Evolutionary conservation across 2,113 vertebrate species (phyloP), one percentile per base, ranked within the genome.

Genomic region (Dasyornis broadbenti): DNA sequence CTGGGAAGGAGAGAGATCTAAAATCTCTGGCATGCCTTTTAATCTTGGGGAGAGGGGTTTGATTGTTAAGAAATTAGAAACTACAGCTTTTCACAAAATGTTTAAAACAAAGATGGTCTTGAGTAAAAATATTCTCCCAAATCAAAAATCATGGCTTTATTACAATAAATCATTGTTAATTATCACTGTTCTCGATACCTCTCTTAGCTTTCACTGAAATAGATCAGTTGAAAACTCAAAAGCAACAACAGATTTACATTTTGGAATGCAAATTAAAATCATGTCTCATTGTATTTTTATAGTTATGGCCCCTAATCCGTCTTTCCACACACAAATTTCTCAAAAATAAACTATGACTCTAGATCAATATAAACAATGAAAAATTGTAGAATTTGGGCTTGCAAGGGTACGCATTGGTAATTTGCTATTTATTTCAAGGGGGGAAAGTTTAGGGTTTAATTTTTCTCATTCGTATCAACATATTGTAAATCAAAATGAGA

Each of bases 11-110:
- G 27, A 90, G 10, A 23, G 20, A 45, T 5, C 27, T 39, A 72
- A 82, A 90, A 85, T 31, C 31, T 53, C 30, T 61, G 20, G 14
- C 40, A 23, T 33, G 7, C 21, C 12, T 95, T 82, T 45, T 28
- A 37, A 19, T 14, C 5, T 47, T 54, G 27, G 6, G n/a, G n/a
- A n/a, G n/a, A n/a, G n/a, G n/a, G 6, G 2, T 0, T 2, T 40
- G 42, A 68, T 9, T 64, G 3, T 30, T 40, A 54, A 49, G n/a
- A 52, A 65, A 86, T 13, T 69, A 35, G 61, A 85, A 85, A 59
- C 15, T 20, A 53, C 23, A 54, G 14, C 8, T 72, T 79, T 42
- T 49, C 45, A 76, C 15, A 60, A 78, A 68, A 60, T 9, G 11
- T 49, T 91, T 60, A 30, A 72, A 33, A 60, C 12, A 79, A 85